Percentiles rank a stretch among this genome's conserved stretches.
Evolutionary conservation across 1,140 invertebrate genomes (phyloP).

Genomic region (Ceratoteleas bidentatus): DNA sequence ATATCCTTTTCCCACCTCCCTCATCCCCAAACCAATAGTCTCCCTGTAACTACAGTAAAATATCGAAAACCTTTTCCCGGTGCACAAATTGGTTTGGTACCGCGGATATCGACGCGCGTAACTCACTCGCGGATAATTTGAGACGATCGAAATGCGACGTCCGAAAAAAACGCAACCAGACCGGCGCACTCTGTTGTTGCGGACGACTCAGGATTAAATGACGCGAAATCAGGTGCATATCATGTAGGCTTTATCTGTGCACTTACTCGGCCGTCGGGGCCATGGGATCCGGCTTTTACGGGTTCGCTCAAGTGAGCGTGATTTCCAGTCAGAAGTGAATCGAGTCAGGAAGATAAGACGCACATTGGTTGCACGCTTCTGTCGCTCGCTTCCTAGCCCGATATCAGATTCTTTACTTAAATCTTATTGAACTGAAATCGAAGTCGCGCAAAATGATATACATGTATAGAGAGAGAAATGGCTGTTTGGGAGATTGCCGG

Average conservation of each 20-base stretch:
- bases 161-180: too few relatives aligned
- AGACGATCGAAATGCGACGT: too few relatives aligned
- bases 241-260: slow-evolving; percentile 49
- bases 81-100: too few relatives aligned
- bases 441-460: slow-evolving; percentile 41
- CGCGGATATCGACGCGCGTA: too few relatives aligned
- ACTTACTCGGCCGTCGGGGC: slow-evolving; percentile 38
- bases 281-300: slow-evolving; percentile 54
- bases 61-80: too few relatives aligned
- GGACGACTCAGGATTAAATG: slow-evolving; percentile 30
- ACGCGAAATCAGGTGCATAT: slow-evolving; percentile 38
- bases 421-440: slow-evolving; percentile 48
- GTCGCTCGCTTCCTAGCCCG: slow-evolving; percentile 33
- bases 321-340: slow-evolving; percentile 60
- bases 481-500: too few relatives aligned
- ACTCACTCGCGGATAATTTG: too few relatives aligned
- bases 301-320: slow-evolving; percentile 56
- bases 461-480: too few relatives aligned
- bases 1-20: too few relatives aligned
- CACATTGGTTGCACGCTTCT: slow-evolving; percentile 48
- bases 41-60: too few relatives aligned
- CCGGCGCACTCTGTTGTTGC: not conserved
- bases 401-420: slow-evolving; percentile 53
- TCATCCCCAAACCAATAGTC: too few relatives aligned
- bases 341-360: slow-evolving; percentile 59